Evolutionary conservation across 2,113 vertebrate genomes (phyloP), one percentile per base, ranked within the genome.

Genomic region (Nycticorax nycticorax): DNA sequence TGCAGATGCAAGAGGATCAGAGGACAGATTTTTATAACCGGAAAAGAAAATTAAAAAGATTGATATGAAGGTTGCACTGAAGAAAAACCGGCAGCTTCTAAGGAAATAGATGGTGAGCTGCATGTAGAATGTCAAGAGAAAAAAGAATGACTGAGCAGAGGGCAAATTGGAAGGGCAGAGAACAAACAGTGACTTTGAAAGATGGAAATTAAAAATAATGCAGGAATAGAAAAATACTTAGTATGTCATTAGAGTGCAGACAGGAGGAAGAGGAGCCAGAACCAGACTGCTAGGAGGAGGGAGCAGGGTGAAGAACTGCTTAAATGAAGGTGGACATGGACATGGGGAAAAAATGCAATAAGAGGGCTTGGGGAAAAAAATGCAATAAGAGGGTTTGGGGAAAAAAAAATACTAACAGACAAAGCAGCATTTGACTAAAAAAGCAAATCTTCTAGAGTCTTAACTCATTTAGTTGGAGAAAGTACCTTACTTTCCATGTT

Each of bases 31-130:
- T 92, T 94, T 85, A 87, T 88, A 56, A 64, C 53, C 30, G 3
- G 72, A 80, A 88, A 91, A 80, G 92, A 92, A 96, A 89, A 93
- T 92, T 8, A 45, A n/a, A 28, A 88, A 88, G 94, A 94, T 80
- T 88, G 72, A 84, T 96, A 47, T 6, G 56, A 64, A 89, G 56
- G 75, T 39, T 91, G 50, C 66, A 28, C 37, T 67, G 52, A 73
- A 78, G 41, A 64, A 73, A 85, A 94, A 15, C 2, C 17, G 8
- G 30, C 55, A 88, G 30, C 26, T 83, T 83, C n/a, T 47, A 24
- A 72, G 76, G 66, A 85, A 81, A 56, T 92, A 50, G n/a, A 56
- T 80, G 78, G 60, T 35, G 85, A 93, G 77, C 53, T 33, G 32
- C 18, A 3, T 53, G 72, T 39, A 35, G 79, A 12, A 50, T 93